Evolutionary conservation across 2,797 vertebrate genomes (phyloP).

Genomic region (Macrochelys suwanniensis): DNA sequence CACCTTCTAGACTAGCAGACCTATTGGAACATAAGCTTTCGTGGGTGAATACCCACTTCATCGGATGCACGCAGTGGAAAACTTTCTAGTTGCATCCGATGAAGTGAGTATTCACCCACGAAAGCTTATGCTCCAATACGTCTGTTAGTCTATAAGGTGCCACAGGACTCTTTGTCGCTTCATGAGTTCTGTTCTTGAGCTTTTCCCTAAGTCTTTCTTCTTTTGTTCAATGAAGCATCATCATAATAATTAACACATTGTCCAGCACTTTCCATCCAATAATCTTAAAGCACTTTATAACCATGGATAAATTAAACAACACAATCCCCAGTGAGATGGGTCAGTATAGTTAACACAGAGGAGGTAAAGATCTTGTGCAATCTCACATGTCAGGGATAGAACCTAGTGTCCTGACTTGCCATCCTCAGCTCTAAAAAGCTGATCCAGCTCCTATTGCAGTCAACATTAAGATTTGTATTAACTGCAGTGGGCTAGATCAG

Average conservation of each 20-base stretch:
- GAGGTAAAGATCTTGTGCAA: neutral
- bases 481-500: neutral
- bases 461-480: neutral
- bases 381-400: neutral
- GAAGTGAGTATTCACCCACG: too few relatives aligned
- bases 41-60: too few relatives aligned
- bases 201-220: neutral
- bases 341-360: neutral
- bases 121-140: too few relatives aligned
- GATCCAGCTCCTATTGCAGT: neutral
- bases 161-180: neutral
- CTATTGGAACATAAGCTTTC: too few relatives aligned
- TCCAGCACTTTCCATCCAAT: neutral
- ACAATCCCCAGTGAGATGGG: neutral
- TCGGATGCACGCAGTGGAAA: too few relatives aligned
- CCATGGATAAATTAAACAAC: neutral
- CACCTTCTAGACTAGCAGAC: too few relatives aligned
- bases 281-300: neutral
- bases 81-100: too few relatives aligned
- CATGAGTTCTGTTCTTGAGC: neutral
- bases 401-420: rapidly evolving
- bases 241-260: neutral
- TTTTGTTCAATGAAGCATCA: neutral
- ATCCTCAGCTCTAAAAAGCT: neutral
- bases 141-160: too few relatives aligned